Conservation (phyloP, 1,140 invertebrate genomes). For the Chelonus insularis region DNA sequence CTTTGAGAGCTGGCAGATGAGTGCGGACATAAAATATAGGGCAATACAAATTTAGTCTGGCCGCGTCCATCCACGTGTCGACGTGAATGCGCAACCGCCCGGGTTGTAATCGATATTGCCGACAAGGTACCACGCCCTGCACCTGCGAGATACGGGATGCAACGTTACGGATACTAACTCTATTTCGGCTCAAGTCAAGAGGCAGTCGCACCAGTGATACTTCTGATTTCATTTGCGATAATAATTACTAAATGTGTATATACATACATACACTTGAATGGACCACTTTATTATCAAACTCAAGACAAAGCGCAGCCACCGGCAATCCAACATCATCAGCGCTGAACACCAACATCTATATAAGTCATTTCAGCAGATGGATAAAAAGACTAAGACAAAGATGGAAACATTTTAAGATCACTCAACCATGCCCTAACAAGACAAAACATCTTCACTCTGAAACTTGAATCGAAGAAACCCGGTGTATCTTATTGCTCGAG, state of each 20-base stretch:
- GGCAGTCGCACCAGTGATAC: background rate
- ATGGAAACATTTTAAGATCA: too few species aligned
- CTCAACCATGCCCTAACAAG: too few species aligned
- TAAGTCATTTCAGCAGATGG: too few species aligned
- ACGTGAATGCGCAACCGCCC: conserved; percentile 60
- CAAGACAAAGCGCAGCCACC: too few species aligned
- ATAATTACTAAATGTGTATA: background rate
- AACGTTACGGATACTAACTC: conserved; percentile 28
- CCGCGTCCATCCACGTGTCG: conserved; percentile 55
- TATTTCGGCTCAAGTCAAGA: background rate
- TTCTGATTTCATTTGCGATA: background rate
- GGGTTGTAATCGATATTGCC: conserved; percentile 60
- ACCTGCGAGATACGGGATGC: conserved; percentile 58
- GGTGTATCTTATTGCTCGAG: too few species aligned
- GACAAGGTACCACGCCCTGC: conserved; percentile 60
- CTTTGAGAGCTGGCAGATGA: conserved; percentile 58
- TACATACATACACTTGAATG: too few species aligned
- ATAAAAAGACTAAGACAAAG: too few species aligned
- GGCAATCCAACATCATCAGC: too few species aligned
- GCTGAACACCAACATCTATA: too few species aligned
- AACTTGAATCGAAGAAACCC: too few species aligned
- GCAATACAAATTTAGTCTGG: conserved; percentile 58
- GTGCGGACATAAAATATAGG: conserved; percentile 59
- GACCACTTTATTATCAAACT: too few species aligned
- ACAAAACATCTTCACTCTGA: too few species aligned